A percentile compares a stretch with the other conserved stretches of the same genome.
Evolutionary conservation across 2,888 invertebrate species (phyloP).

Genomic region (Salpingus planirostris): DNA sequence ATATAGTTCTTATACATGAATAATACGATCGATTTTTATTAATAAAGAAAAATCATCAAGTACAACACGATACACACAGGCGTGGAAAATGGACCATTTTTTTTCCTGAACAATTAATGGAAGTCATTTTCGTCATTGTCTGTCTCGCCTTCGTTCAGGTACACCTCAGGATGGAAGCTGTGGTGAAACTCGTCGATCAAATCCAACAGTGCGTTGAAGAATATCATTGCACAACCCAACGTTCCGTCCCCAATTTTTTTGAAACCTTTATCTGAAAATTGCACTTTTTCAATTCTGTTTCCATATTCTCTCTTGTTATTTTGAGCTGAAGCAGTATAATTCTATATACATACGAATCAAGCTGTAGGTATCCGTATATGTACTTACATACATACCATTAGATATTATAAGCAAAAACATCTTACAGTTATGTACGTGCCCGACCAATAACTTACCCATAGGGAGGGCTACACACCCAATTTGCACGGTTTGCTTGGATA

Average conservation of each 20-base stretch:
- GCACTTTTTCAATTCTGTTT: neutral
- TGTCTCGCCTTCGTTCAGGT: conserved; percentile 21
- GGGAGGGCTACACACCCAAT: too few species aligned
- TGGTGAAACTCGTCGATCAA: conserved; percentile 46
- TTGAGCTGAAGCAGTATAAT: neutral
- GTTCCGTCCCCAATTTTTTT: conserved; percentile 51
- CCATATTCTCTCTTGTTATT: neutral
- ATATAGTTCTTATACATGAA: too few species aligned
- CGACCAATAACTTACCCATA: too few species aligned
- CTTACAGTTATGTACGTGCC: too few species aligned
- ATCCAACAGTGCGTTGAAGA: conserved; percentile 45
- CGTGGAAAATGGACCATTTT: too few species aligned
- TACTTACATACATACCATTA: too few species aligned
- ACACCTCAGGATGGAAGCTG: conserved; percentile 19
- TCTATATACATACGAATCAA: neutral
- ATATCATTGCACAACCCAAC: conserved; percentile 45
- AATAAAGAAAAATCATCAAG: too few species aligned
- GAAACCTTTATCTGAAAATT: conserved; percentile 38
- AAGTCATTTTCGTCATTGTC: conserved; percentile 26
- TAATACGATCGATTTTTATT: too few species aligned
- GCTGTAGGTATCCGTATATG: conserved; percentile 4
- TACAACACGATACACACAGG: too few species aligned
- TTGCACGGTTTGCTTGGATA: conserved; percentile 56
- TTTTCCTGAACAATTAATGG: too few species aligned
- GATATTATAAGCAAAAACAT: too few species aligned